phyloP scores from a whole-genome alignment of 2,888 invertebrate species.

The Lasioglossum leucozonium region DNA sequence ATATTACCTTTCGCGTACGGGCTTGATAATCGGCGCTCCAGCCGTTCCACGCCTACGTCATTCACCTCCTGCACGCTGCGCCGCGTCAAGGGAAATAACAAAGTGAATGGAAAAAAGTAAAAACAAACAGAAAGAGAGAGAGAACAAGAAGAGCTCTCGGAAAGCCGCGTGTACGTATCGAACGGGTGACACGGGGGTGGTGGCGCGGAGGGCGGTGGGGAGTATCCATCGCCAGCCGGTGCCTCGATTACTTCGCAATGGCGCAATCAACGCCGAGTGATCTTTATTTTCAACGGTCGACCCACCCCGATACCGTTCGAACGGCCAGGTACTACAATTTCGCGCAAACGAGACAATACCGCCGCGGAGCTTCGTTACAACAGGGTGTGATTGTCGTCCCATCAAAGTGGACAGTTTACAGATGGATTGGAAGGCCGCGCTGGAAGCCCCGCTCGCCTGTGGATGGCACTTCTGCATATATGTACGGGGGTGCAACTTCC shows the following conservation, averaged over 20 bases:
- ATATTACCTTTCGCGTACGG: no score
- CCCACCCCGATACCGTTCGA: conserved; percentile 72
- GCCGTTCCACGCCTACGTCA: conserved; percentile 16
- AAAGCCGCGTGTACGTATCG: background rate
- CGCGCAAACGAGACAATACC: conserved; percentile 79
- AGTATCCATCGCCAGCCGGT: conserved; percentile 56
- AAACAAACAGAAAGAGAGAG: background rate
- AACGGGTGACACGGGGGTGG: background rate
- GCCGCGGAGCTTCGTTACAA: conserved; percentile 79
- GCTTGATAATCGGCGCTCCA: conserved; percentile 55
- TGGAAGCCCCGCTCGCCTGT: conserved; percentile 58
- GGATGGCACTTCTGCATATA: conserved; percentile 55
- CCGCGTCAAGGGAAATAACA: background rate
- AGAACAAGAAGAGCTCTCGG: background rate
- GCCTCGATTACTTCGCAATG: conserved; percentile 73
- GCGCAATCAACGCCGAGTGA: conserved; percentile 80
- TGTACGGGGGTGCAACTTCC: conserved; percentile 58
- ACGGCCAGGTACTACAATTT: conserved; percentile 78
- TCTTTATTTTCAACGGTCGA: conserved; percentile 77
- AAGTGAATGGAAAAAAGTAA: conserved; percentile 58
- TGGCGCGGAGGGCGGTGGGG: conserved; percentile 11
- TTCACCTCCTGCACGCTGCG: conserved; percentile 31
- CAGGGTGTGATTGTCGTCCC: conserved; percentile 83
- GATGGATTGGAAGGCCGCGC: conserved; percentile 80
- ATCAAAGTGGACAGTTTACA: conserved; percentile 84